Evolutionary conservation across 2,888 invertebrate genomes (phyloP).

Genomic region (Pogonocherus hispidulus): DNA sequence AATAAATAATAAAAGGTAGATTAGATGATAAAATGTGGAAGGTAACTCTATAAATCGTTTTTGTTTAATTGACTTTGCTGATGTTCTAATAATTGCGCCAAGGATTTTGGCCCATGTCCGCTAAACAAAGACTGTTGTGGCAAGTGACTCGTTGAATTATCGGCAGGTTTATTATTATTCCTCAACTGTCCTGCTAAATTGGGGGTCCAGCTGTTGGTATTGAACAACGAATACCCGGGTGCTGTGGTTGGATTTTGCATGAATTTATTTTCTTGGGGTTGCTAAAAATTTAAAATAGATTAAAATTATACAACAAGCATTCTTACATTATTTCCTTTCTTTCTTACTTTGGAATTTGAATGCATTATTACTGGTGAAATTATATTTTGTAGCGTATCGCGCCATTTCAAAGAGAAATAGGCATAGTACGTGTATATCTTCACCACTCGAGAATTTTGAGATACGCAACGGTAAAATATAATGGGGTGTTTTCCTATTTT

Average conservation of each 20-base stretch:
- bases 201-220: conserved; percentile 66
- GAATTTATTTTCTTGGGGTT: conserved; percentile 38
- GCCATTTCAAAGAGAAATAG: too few relatives aligned
- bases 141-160: conserved; percentile 42
- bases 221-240: conserved; percentile 67
- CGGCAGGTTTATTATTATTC: conserved; percentile 37
- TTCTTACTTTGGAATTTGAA: too few relatives aligned
- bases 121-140: conserved; percentile 77
- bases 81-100: conserved; percentile 85
- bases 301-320: background rate
- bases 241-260: conserved; percentile 40
- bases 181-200: conserved; percentile 62
- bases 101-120: conserved; percentile 82
- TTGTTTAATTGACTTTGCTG: conserved; percentile 72
- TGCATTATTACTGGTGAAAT: too few relatives aligned
- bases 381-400: too few relatives aligned
- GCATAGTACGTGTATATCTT: too few relatives aligned
- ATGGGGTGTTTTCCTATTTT: too few relatives aligned
- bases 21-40: conserved; percentile 7
- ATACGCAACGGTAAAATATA: too few relatives aligned
- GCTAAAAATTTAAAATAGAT: conserved; percentile 23
- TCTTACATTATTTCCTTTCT: background rate
- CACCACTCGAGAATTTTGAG: too few relatives aligned
- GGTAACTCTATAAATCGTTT: conserved; percentile 47
- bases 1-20: background rate